Evolutionary conservation across 2,113 vertebrate species (phyloP).

Genomic region (Lamprologus sp.): DNA sequence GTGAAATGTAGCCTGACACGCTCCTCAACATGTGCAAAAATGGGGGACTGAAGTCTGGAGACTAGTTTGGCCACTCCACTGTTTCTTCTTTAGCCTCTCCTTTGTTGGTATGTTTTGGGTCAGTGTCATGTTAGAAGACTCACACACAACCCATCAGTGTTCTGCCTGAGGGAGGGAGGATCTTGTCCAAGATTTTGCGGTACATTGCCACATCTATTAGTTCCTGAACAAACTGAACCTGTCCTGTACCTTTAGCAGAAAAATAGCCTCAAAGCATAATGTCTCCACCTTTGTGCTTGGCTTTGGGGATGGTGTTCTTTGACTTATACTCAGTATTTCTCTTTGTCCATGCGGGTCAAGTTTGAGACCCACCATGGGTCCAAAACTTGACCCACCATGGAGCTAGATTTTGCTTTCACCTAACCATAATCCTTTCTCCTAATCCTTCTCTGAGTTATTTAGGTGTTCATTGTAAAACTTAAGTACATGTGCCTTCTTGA

Average conservation of each 20-base stretch:
- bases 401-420: not conserved
- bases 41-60: not conserved
- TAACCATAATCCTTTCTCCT: not conserved
- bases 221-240: not conserved
- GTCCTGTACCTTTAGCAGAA: not conserved
- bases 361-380: fast-evolving
- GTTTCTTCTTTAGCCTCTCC: not conserved
- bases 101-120: not conserved
- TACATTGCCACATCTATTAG: not conserved
- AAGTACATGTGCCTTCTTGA: not conserved
- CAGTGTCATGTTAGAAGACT: not conserved
- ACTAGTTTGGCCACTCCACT: not conserved
- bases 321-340: not conserved
- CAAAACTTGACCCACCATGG: not conserved
- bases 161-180: not conserved
- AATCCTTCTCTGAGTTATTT: not conserved
- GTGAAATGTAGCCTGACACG: too few relatives aligned
- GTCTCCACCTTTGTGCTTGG: not conserved
- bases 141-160: not conserved
- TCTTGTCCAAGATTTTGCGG: not conserved
- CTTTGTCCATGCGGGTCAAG: not conserved
- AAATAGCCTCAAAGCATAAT: not conserved
- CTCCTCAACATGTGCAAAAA: too few relatives aligned
- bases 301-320: not conserved
- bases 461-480: not conserved